Percentiles rank a stretch among this genome's conserved stretches.
Evolutionary conservation across 2,113 vertebrate genomes (phyloP).

Genomic region (Merops nubicus): DNA sequence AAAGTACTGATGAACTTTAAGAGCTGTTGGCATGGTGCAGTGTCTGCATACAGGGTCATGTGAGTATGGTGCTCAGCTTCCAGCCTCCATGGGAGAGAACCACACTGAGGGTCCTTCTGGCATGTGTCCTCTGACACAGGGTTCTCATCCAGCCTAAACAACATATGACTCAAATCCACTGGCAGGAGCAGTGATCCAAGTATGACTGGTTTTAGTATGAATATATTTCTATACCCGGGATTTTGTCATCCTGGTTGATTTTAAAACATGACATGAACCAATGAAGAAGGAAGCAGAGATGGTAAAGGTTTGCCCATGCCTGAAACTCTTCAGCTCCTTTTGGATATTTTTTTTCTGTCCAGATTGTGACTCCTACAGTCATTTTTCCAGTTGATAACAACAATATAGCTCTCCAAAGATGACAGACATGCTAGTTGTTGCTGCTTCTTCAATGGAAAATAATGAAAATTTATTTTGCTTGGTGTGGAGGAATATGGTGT

Average conservation of each 20-base stretch:
- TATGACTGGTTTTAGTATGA: not conserved
- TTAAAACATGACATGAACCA: not conserved
- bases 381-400: not conserved
- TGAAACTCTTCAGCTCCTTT: not conserved
- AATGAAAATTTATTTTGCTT: not conserved
- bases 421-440: not conserved
- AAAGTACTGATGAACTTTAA: accelerated
- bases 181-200: not conserved
- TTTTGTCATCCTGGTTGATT: not conserved
- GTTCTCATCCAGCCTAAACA: not conserved
- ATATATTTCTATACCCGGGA: not conserved
- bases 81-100: accelerated
- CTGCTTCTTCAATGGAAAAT: not conserved
- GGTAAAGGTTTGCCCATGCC: not conserved
- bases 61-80: not conserved
- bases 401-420: not conserved
- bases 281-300: not conserved
- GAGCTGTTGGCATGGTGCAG: not conserved
- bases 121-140: not conserved
- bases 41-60: accelerated
- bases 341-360: not conserved
- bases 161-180: not conserved
- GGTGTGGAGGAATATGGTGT: not conserved
- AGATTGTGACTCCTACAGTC: not conserved
- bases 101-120: accelerated